A percentile compares a stretch with the other conserved stretches of the same genome.
Evolutionary conservation across 2,797 vertebrate species (phyloP).

Genomic region (Microhierax caerulescens): DNA sequence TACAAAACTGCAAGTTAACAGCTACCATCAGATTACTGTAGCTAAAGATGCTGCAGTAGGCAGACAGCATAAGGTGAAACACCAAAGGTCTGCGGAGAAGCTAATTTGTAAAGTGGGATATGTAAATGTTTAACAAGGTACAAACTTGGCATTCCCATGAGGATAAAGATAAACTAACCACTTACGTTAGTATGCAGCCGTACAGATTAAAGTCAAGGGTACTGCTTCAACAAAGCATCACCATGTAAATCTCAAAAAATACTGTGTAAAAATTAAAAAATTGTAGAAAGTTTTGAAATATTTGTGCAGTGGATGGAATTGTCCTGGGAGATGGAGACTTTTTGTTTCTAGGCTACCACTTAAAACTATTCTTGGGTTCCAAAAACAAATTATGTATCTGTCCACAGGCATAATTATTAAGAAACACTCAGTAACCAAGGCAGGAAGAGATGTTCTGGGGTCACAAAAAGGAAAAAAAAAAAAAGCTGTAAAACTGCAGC

Average conservation of each 20-base stretch:
- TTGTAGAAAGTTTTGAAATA: not conserved
- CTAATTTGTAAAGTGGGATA: not conserved
- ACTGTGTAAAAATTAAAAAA: not conserved
- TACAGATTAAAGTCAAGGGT: not conserved
- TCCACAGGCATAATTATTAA: not conserved
- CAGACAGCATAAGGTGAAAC: not conserved
- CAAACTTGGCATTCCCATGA: not conserved
- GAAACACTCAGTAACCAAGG: not conserved
- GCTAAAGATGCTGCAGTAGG: not conserved
- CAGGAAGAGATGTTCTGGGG: not conserved
- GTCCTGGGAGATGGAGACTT: not conserved
- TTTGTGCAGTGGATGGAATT: not conserved
- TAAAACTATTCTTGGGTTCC: not conserved
- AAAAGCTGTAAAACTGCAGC: not conserved
- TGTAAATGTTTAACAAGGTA: not conserved
- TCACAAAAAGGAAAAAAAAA: not conserved
- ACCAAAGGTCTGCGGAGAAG: not conserved
- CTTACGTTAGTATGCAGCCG: not conserved
- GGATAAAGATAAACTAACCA: not conserved
- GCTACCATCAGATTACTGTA: not conserved
- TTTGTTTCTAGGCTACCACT: not conserved
- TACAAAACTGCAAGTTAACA: not conserved
- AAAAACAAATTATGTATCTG: accelerated
- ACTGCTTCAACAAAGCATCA: not conserved
- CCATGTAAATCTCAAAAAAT: not conserved